Conservation (phyloP, 2,797 vertebrate genomes). For the Malurus leucopterus region DNA sequence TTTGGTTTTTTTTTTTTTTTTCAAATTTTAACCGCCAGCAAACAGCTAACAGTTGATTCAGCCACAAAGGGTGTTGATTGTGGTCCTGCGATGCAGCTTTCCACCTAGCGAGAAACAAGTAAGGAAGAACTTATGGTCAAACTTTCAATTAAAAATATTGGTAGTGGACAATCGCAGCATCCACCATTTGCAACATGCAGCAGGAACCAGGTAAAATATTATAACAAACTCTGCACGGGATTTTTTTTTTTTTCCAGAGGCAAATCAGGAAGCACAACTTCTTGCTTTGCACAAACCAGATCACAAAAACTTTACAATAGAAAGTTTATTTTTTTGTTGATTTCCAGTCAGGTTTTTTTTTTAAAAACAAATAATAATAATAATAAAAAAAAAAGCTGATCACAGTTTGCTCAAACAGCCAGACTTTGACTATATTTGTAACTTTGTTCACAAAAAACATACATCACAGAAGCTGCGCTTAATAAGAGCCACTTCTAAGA, state of each 20-base stretch:
- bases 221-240: conserved; percentile 30
- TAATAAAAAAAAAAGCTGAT: conserved; percentile 79
- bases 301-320: conserved; percentile 85
- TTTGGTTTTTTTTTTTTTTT: neutral
- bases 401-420: conserved; percentile 88
- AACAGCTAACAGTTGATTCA: conserved; percentile 44
- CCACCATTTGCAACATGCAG: conserved; percentile 12
- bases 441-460: conserved; percentile 81
- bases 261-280: conserved; percentile 52
- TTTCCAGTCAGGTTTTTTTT: conserved; percentile 88
- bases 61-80: conserved; percentile 44
- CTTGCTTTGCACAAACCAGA: conserved; percentile 70
- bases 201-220: conserved; percentile 25
- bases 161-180: neutral
- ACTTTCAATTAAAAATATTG: conserved; percentile 33
- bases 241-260: neutral
- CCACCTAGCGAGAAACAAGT: conserved; percentile 42
- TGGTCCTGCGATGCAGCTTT: conserved; percentile 27
- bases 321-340: conserved; percentile 95
- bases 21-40: neutral
- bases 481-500: conserved; percentile 83
- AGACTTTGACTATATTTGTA: conserved; percentile 82
- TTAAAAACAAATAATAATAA: conserved; percentile 75
- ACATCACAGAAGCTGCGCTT: conserved; percentile 81
- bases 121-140: conserved; percentile 35